phyloP scores from a whole-genome alignment of 2,888 invertebrate species.

The Napeogenes inachia region DNA sequence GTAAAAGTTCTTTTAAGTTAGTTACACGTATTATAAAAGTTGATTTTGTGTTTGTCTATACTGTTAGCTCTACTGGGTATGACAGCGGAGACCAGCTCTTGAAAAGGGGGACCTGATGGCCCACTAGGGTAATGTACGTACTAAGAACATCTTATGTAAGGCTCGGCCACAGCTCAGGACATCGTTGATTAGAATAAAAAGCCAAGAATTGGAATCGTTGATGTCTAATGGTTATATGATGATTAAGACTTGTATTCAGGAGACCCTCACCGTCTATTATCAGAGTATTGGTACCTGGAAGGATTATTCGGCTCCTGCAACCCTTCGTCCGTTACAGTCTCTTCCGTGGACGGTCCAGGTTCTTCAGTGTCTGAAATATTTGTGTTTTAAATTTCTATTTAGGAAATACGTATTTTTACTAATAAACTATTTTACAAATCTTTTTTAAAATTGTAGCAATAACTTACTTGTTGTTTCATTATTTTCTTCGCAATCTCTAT shows the following conservation, averaged over 20 bases:
- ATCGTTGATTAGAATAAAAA: too few species aligned
- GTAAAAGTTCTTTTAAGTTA: too few species aligned
- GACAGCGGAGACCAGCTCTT: too few species aligned
- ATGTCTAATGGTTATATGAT: constrained; percentile 6
- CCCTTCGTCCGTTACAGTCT: constrained; percentile 36
- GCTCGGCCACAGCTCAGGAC: too few species aligned
- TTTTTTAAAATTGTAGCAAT: background rate
- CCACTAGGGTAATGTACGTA: too few species aligned
- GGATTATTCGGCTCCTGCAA: constrained; percentile 53
- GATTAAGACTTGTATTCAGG: constrained; percentile 40
- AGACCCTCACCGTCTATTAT: constrained; percentile 57
- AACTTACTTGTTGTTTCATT: constrained; percentile 46
- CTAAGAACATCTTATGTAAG: too few species aligned
- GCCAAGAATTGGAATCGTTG: background rate
- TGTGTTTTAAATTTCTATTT: constrained; percentile 1
- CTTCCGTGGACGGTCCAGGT: constrained; percentile 34
- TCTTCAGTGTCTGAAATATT: constrained; percentile 25
- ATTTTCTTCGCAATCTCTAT: constrained; percentile 45
- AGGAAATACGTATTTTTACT: background rate
- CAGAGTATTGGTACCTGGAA: constrained; percentile 70
- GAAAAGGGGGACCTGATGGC: too few species aligned
- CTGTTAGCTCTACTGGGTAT: too few species aligned
- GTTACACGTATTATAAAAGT: too few species aligned
- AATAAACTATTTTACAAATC: background rate
- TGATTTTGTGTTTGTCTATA: too few species aligned